These are phyloP conservation scores for Pollicipes pollicipes DNA, from an alignment of 1,140 invertebrate genomes.

Conservation along the genomic window DNA sequence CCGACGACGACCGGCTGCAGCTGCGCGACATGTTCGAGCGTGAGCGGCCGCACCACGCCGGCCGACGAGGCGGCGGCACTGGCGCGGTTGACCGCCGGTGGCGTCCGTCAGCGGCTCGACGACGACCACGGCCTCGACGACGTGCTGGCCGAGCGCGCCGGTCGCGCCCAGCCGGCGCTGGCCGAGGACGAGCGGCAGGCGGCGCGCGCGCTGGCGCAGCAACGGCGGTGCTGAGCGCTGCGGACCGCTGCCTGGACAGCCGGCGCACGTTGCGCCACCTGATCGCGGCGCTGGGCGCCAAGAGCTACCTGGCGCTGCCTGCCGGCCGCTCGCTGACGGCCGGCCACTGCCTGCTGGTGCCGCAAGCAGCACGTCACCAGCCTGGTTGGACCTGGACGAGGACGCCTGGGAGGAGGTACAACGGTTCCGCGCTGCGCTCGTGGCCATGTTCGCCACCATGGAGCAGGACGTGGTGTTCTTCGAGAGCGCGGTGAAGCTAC, in stretches of 20 bases:
- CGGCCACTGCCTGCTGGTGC: slow-evolving; percentile 73
- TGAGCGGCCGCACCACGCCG: slow-evolving; percentile 64
- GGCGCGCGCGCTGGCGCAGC: slow-evolving; percentile 24
- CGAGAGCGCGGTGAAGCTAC: slow-evolving; percentile 59
- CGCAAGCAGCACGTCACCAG: slow-evolving; percentile 60
- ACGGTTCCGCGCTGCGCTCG: slow-evolving; percentile 51
- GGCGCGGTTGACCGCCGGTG: slow-evolving; percentile 41
- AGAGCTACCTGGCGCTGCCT: slow-evolving; percentile 60
- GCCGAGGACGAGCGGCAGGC: not conserved
- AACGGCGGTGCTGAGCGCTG: slow-evolving; percentile 56
- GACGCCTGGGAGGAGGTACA: slow-evolving; percentile 78
- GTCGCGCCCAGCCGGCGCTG: not conserved
- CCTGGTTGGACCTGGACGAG: slow-evolving; percentile 69
- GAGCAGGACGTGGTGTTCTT: slow-evolving; percentile 75
- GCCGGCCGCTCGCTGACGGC: slow-evolving; percentile 54
- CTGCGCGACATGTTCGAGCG: slow-evolving; percentile 73
- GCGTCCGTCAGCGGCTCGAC: slow-evolving; percentile 12
- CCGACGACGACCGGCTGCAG: slow-evolving; percentile 74
- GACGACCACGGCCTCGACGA: slow-evolving; percentile 34
- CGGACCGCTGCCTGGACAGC: slow-evolving; percentile 59
- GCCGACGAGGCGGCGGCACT: slow-evolving; percentile 68
- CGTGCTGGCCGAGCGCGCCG: slow-evolving; percentile 26
- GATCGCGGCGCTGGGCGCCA: slow-evolving; percentile 54
- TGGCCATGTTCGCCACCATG: slow-evolving; percentile 47
- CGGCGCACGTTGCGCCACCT: slow-evolving; percentile 64